Percentiles rank a stretch among this genome's conserved stretches.
phyloP scores from a whole-genome alignment of 1,140 invertebrate species.

The Wiebesia pumilae region DNA sequence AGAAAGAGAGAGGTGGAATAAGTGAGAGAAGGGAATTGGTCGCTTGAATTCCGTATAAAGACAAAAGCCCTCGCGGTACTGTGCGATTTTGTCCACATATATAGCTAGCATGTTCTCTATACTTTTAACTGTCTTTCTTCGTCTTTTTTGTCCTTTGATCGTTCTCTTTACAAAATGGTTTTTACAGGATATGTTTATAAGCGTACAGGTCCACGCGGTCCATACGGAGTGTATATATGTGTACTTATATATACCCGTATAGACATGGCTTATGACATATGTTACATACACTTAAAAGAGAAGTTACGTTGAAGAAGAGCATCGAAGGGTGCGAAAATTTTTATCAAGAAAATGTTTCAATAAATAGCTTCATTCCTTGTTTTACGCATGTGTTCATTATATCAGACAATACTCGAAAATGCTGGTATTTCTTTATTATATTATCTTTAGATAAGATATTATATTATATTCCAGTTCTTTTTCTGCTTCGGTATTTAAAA shows the following conservation, averaged over 20 bases:
- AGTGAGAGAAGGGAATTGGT: not conserved
- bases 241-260: not conserved
- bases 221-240: not conserved
- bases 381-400: not conserved
- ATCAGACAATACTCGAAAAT: not conserved
- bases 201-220: not conserved
- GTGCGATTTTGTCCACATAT: not conserved
- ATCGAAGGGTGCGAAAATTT: slow-evolving; percentile 34
- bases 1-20: not conserved
- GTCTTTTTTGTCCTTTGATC: slow-evolving; percentile 25
- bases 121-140: not conserved
- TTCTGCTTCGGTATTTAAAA: not conserved
- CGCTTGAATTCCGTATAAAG: slow-evolving; percentile 48
- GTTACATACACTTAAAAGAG: not conserved
- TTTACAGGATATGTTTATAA: not conserved
- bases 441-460: no score
- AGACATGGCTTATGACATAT: not conserved
- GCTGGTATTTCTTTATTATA: slow-evolving; percentile 23
- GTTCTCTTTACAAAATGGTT: not conserved
- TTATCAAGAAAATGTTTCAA: slow-evolving; percentile 46
- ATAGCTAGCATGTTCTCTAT: not conserved
- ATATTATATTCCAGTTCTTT: not conserved
- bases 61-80: slow-evolving; percentile 30
- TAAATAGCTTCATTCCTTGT: slow-evolving; percentile 45
- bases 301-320: slow-evolving; percentile 7